Evolutionary conservation across 2,888 invertebrate genomes (phyloP).

Genomic region (Hanleya hanleyi): DNA sequence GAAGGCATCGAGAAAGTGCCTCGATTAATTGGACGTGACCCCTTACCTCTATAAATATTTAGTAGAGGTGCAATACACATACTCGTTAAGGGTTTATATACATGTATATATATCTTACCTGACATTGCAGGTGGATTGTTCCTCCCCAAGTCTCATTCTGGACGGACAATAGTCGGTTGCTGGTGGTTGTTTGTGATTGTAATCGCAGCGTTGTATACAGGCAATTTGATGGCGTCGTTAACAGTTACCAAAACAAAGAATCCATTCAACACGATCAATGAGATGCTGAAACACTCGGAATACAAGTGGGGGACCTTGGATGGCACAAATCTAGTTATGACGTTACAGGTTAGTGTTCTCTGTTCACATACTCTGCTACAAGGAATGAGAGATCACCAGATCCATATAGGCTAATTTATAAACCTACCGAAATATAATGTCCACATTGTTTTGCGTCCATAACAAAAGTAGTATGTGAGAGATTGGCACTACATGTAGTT

Average conservation of each 20-base stretch:
- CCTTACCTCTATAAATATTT: too few species aligned
- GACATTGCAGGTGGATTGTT: slow-evolving; percentile 84
- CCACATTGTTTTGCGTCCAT: too few species aligned
- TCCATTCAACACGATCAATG: slow-evolving; percentile 79
- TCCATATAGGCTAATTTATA: too few species aligned
- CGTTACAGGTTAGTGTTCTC: not conserved
- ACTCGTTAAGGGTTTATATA: too few species aligned
- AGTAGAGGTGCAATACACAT: too few species aligned
- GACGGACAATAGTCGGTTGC: slow-evolving; percentile 87
- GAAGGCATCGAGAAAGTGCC: too few species aligned
- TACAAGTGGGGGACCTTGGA: not conserved
- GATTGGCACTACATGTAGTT: too few species aligned
- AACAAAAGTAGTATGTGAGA: too few species aligned
- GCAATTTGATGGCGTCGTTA: slow-evolving; percentile 92
- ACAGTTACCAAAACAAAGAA: slow-evolving; percentile 88
- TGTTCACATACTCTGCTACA: too few species aligned
- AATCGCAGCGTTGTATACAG: slow-evolving; percentile 92
- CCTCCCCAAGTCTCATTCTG: slow-evolving; percentile 88
- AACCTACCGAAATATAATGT: too few species aligned
- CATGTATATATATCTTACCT: not conserved
- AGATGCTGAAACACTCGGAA: not conserved
- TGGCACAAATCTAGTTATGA: not conserved
- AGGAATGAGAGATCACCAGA: too few species aligned
- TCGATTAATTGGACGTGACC: too few species aligned
- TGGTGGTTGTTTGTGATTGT: slow-evolving; percentile 97